Conservation (phyloP, 2,888 invertebrate species). For the Sesia apiformis region DNA sequence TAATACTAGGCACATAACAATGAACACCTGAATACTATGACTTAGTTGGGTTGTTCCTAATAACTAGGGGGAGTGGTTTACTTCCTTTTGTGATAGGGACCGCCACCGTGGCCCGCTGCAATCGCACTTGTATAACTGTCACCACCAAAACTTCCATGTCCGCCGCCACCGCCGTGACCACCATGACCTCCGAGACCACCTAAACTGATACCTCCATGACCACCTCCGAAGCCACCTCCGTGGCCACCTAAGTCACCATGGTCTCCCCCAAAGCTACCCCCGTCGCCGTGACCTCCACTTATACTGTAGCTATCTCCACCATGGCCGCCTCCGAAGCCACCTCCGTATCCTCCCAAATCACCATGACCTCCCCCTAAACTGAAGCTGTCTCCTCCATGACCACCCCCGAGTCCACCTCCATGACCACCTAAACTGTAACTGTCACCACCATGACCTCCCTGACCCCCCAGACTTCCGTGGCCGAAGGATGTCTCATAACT, state of each 20-base stretch:
- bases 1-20: background rate
- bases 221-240: slow-evolving; percentile 12
- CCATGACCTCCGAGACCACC: slow-evolving; percentile 30
- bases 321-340: slow-evolving; percentile 11
- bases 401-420: slow-evolving; percentile 9
- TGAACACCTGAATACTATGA: slow-evolving; percentile 34
- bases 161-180: slow-evolving; percentile 22
- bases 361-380: slow-evolving; percentile 1
- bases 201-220: slow-evolving; percentile 19
- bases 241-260: slow-evolving; percentile 26
- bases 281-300: slow-evolving; percentile 17
- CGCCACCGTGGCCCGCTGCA: slow-evolving; percentile 62
- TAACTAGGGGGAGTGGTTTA: slow-evolving; percentile 16
- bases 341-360: slow-evolving; percentile 3
- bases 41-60: slow-evolving; percentile 42
- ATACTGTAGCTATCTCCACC: slow-evolving; percentile 12
- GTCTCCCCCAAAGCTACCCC: slow-evolving; percentile 26
- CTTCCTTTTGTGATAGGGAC: slow-evolving; percentile 55
- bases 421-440: background rate
- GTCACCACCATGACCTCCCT: background rate
- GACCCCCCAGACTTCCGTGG: slow-evolving; percentile 3
- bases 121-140: slow-evolving; percentile 61
- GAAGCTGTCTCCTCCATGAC: background rate
- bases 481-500: background rate
- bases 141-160: slow-evolving; percentile 27